Conservation (phyloP, 2,113 vertebrate species). For the Oxyruncus cristatus region DNA sequence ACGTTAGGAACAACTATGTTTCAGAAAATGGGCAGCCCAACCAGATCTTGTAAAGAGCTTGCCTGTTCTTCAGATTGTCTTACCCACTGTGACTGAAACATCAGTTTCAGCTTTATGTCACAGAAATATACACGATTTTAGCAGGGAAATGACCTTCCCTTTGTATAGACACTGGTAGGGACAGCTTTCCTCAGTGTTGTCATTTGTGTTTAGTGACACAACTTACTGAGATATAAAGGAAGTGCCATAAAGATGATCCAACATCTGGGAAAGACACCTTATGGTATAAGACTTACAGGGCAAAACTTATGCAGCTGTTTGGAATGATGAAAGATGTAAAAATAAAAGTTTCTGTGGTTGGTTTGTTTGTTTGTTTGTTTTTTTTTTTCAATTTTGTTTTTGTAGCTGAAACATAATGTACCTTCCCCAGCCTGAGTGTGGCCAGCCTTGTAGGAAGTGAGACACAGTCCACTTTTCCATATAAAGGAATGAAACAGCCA, state of each 20-base stretch:
- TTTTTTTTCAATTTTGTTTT: not conserved
- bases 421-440: not conserved
- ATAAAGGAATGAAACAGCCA: not conserved
- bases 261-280: not conserved
- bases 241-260: not conserved
- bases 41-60: not conserved
- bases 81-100: not conserved
- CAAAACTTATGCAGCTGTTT: not conserved
- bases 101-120: not conserved
- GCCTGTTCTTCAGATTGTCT: not conserved
- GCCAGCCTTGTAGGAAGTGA: not conserved
- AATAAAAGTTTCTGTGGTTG: not conserved
- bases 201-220: accelerated
- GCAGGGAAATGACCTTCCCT: not conserved
- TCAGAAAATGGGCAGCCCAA: not conserved
- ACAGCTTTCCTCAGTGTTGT: not conserved
- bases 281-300: not conserved
- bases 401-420: not conserved
- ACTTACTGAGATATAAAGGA: not conserved
- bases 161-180: not conserved
- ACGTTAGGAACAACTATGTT: not conserved
- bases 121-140: not conserved
- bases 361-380: too few species aligned
- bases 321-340: not conserved
- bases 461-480: not conserved